phyloP scores from a whole-genome alignment of 2,888 invertebrate species.

The Monopis laevigella region DNA sequence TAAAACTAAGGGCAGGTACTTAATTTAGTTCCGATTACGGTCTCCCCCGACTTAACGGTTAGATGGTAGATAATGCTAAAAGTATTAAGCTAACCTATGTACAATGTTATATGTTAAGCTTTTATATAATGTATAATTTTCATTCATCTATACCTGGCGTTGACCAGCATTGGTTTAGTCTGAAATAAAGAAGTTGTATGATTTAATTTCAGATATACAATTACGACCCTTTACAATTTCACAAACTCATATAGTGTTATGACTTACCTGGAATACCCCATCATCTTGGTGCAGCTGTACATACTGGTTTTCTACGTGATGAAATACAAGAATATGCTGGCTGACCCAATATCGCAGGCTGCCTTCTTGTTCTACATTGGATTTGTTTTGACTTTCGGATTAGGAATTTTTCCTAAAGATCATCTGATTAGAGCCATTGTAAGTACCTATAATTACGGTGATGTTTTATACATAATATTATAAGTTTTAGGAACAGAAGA shows the following conservation, averaged over 20 bases:
- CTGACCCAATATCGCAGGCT: constrained; percentile 34
- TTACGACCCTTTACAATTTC: constrained; percentile 83
- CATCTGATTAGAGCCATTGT: neutral
- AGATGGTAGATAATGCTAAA: too few species aligned
- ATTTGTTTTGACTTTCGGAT: neutral
- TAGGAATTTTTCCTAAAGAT: neutral
- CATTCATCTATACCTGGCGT: too few species aligned
- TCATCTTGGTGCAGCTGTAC: constrained; percentile 79
- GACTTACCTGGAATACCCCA: constrained; percentile 86
- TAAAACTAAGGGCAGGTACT: too few species aligned
- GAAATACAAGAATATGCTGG: constrained; percentile 70
- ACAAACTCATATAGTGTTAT: constrained; percentile 76
- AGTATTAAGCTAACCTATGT: too few species aligned
- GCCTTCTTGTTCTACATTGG: too few species aligned
- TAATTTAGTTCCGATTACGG: too few species aligned
- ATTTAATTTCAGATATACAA: constrained; percentile 73
- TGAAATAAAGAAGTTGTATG: neutral
- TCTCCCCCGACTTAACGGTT: too few species aligned
- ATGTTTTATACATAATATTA: too few species aligned
- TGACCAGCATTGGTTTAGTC: neutral
- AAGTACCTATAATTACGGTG: too few species aligned
- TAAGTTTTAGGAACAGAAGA: too few species aligned
- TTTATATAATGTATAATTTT: too few species aligned
- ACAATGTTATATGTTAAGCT: too few species aligned
- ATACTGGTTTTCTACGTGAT: constrained; percentile 76